These are phyloP conservation scores for Euglossa dilemma DNA, from an alignment of 1,140 invertebrate species.

Conservation along the genomic window DNA sequence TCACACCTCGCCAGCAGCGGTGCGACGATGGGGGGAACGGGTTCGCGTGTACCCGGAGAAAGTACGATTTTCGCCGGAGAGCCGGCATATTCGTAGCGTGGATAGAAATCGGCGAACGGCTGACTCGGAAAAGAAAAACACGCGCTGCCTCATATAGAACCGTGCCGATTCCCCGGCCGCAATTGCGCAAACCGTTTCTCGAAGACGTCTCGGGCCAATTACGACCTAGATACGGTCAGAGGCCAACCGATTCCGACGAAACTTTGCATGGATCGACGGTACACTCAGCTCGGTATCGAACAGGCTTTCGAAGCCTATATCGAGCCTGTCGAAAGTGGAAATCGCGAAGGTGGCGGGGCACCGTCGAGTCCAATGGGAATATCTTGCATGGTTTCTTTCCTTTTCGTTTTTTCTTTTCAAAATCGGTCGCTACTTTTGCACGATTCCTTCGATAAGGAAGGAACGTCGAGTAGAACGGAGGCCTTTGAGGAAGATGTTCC, in stretches of 20 bases:
- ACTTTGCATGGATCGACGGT: background rate
- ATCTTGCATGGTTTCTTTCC: background rate
- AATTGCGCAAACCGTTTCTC: background rate
- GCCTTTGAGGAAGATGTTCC: too few species aligned
- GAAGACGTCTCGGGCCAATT: slow-evolving; percentile 42
- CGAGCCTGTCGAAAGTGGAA: background rate
- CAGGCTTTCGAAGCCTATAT: too few species aligned
- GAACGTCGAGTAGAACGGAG: too few species aligned
- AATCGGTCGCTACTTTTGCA: background rate
- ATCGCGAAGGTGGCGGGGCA: background rate
- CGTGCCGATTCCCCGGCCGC: background rate
- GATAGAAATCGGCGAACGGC: slow-evolving; percentile 56
- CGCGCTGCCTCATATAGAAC: background rate
- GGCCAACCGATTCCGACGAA: background rate
- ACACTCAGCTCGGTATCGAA: background rate
- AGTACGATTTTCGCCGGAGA: slow-evolving; percentile 61
- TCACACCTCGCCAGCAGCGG: slow-evolving; percentile 57
- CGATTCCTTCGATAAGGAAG: too few species aligned
- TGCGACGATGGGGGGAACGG: slow-evolving; percentile 9
- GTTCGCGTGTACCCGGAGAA: slow-evolving; percentile 55
- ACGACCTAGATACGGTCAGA: slow-evolving; percentile 12
- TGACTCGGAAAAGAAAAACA: slow-evolving; percentile 49
- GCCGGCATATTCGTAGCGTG: slow-evolving; percentile 23
- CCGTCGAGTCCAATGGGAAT: background rate
- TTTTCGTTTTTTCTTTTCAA: too few species aligned